These are phyloP conservation scores for Uria lomvia DNA, from an alignment of 2,113 vertebrate species.

Conservation along the genomic window DNA sequence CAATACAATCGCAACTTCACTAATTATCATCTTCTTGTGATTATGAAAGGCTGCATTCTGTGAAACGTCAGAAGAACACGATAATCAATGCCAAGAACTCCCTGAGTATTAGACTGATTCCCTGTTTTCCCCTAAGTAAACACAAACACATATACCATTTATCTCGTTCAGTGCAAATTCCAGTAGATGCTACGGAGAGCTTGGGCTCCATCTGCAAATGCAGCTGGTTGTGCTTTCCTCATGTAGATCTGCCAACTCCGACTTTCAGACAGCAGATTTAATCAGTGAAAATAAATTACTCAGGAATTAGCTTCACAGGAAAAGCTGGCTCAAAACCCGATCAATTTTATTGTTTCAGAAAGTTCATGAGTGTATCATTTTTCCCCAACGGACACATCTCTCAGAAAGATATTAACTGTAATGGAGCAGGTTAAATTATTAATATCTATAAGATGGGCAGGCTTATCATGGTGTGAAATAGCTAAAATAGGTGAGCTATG, in stretches of 20 bases:
- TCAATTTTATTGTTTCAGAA: not conserved
- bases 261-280: not conserved
- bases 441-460: not conserved
- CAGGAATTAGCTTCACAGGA: not conserved
- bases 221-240: not conserved
- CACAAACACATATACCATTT: not conserved
- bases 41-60: not conserved
- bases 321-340: not conserved
- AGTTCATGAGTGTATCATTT: not conserved
- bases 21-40: not conserved
- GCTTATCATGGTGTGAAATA: not conserved
- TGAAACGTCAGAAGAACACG: not conserved
- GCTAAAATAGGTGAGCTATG: not conserved
- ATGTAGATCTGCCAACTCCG: not conserved
- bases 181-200: not conserved
- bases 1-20: not conserved
- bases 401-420: not conserved
- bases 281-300: not conserved
- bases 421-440: conserved; percentile 4
- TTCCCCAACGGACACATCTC: not conserved
- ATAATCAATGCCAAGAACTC: not conserved
- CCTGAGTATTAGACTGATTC: not conserved
- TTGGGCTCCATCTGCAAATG: not conserved
- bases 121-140: not conserved
- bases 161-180: not conserved